These are phyloP conservation scores for Apogon hyalosoma DNA, from an alignment of 2,797 vertebrate genomes.

Conservation along the genomic window DNA sequence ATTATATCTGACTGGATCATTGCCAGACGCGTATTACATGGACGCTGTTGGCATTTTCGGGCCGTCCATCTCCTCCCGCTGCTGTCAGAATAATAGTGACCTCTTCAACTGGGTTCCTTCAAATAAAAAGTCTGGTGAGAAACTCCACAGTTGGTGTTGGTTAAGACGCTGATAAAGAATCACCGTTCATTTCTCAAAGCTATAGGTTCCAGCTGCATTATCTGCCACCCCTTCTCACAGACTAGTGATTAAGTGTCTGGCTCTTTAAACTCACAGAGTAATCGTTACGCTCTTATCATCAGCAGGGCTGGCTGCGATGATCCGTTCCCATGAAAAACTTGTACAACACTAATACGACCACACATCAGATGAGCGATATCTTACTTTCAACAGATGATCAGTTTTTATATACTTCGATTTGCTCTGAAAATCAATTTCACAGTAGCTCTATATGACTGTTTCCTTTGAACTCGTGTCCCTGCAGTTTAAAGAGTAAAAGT, in stretches of 20 bases:
- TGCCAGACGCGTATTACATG: constrained; percentile 11
- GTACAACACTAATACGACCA: constrained; percentile 1
- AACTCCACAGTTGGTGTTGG: constrained; percentile 56
- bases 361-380: neutral
- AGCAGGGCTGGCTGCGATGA: constrained; percentile 13
- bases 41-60: constrained; percentile 21
- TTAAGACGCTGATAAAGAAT: constrained; percentile 43
- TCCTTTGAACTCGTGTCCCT: no score
- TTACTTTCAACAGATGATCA: no score
- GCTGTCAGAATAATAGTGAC: neutral
- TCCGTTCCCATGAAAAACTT: constrained; percentile 61
- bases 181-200: constrained; percentile 33
- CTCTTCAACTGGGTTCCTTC: constrained; percentile 8
- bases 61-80: constrained; percentile 5
- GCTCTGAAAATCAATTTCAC: no score
- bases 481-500: no score
- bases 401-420: no score
- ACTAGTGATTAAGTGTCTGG: constrained; percentile 73
- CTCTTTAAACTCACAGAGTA: constrained; percentile 62
- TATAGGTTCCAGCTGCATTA: constrained; percentile 60
- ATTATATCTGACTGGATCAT: constrained; percentile 34
- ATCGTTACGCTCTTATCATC: constrained; percentile 68
- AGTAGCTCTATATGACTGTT: no score
- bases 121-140: constrained; percentile 56
- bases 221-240: constrained; percentile 65